phyloP scores from a whole-genome alignment of 2,888 invertebrate genomes.

The Drosophila nr. medialis region DNA sequence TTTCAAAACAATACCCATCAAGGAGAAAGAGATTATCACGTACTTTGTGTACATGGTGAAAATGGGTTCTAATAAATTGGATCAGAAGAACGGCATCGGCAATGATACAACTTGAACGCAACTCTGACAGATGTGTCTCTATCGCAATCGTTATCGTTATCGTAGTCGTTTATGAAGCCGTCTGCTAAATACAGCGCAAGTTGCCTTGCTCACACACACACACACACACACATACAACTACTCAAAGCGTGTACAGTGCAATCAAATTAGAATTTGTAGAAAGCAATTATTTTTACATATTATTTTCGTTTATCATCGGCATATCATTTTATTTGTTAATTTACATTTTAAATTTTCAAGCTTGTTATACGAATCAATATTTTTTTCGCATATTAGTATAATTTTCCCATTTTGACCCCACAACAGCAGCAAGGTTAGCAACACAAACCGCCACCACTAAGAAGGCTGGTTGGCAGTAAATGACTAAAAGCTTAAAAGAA shows the following conservation, averaged over 20 bases:
- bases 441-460: too few relatives aligned
- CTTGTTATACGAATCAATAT: too few relatives aligned
- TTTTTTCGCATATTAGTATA: too few relatives aligned
- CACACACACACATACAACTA: slow-evolving; percentile 12
- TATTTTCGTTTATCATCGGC: too few relatives aligned
- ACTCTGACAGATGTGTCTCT: slow-evolving; percentile 31
- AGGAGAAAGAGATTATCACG: slow-evolving; percentile 97
- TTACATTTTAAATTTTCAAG: too few relatives aligned
- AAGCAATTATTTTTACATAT: not conserved
- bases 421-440: too few relatives aligned
- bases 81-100: slow-evolving; percentile 84
- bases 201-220: slow-evolving; percentile 26
- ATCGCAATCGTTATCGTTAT: slow-evolving; percentile 38
- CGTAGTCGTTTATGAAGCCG: slow-evolving; percentile 29
- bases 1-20: slow-evolving; percentile 97
- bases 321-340: too few relatives aligned
- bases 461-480: not conserved
- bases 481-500: not conserved
- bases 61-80: slow-evolving; percentile 88
- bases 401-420: too few relatives aligned
- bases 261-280: slow-evolving; percentile 19
- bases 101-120: slow-evolving; percentile 81
- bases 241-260: slow-evolving; percentile 33
- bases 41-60: slow-evolving; percentile 98
- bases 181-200: slow-evolving; percentile 35